phyloP scores from a whole-genome alignment of 2,797 vertebrate species.

The Smutsia temminckii region DNA sequence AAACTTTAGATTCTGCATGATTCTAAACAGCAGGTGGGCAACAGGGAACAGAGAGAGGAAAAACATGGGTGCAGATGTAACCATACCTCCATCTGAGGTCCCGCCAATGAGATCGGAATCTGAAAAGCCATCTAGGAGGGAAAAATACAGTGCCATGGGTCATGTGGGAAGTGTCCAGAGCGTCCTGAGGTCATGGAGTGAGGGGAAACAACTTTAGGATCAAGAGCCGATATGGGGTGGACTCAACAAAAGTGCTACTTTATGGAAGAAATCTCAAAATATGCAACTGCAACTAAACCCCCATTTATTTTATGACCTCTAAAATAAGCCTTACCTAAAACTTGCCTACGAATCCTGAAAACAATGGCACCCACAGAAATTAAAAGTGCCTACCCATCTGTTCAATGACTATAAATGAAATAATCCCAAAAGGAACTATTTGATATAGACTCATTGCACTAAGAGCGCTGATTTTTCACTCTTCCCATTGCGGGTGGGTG shows the following conservation, averaged over 20 bases:
- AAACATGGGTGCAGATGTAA: rapidly evolving
- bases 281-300: rapidly evolving
- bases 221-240: neutral
- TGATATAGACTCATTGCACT: rapidly evolving
- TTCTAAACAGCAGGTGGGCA: rapidly evolving
- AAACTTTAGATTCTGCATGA: rapidly evolving
- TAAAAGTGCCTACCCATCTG: rapidly evolving
- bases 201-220: neutral
- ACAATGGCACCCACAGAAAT: neutral
- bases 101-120: neutral
- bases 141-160: rapidly evolving
- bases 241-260: rapidly evolving
- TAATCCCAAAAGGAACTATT: neutral
- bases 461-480: rapidly evolving
- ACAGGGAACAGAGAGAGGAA: rapidly evolving
- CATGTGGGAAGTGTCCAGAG: rapidly evolving
- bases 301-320: too few relatives aligned
- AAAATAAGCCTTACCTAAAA: too few relatives aligned
- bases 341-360: neutral
- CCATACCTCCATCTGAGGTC: neutral
- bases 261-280: too few relatives aligned
- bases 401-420: neutral
- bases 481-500: rapidly evolving
- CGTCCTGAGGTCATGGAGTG: rapidly evolving
- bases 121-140: neutral